These are phyloP conservation scores for Heptranchias perlo DNA, from an alignment of 2,113 vertebrate genomes.

Conservation along the genomic window DNA sequence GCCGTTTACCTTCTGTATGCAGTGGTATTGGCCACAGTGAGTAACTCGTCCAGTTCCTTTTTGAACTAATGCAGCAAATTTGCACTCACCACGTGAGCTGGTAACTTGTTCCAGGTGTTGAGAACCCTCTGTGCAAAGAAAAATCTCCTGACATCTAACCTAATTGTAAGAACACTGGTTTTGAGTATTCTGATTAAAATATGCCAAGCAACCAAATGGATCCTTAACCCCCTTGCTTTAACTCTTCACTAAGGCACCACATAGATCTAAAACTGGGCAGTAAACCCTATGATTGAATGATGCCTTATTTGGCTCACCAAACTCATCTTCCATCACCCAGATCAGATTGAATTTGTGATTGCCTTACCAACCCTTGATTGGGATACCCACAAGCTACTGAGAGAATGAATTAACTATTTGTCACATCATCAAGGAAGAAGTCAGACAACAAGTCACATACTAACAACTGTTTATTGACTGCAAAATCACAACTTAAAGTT, in stretches of 20 bases:
- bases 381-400: background rate
- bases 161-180: background rate
- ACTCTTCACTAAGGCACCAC: background rate
- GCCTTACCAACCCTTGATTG: background rate
- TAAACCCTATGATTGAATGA: background rate
- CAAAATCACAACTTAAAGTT: background rate
- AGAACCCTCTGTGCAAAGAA: too few relatives aligned
- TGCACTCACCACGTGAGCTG: too few relatives aligned
- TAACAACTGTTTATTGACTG: background rate
- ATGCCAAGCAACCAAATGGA: background rate
- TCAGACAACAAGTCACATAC: background rate
- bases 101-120: too few relatives aligned
- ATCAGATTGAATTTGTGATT: background rate
- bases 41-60: background rate
- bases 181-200: background rate
- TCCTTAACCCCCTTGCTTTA: background rate
- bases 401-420: background rate
- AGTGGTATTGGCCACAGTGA: background rate
- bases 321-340: background rate
- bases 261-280: too few relatives aligned
- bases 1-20: too few relatives aligned
- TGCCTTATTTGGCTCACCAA: background rate
- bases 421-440: background rate
- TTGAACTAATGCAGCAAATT: too few relatives aligned
- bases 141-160: too few relatives aligned